Evolutionary conservation across 2,888 invertebrate species (phyloP).

Genomic region (Osedax frankpressi): DNA sequence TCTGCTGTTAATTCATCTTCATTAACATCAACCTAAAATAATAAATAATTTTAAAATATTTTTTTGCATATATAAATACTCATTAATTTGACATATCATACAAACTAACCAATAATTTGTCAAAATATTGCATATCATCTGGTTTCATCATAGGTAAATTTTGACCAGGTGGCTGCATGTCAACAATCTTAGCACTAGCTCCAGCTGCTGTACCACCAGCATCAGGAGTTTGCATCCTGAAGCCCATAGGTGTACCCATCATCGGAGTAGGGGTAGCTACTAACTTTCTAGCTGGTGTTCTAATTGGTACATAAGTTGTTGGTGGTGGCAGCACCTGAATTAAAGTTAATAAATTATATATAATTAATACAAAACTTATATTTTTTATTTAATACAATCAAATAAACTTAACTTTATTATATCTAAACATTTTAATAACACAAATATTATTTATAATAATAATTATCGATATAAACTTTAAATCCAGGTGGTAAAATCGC

Average conservation of each 20-base stretch:
- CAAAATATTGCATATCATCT: slow-evolving; percentile 98
- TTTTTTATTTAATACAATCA: not conserved
- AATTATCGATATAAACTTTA: slow-evolving; percentile 55
- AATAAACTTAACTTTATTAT: not conserved
- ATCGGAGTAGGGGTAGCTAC: slow-evolving; percentile 97
- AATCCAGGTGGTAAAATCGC: slow-evolving; percentile 95
- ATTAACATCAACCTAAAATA: slow-evolving; percentile 72
- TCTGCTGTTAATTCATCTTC: slow-evolving; percentile 87
- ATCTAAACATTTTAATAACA: not conserved
- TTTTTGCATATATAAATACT: not conserved
- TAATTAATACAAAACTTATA: not conserved
- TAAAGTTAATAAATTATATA: not conserved
- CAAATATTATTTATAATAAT: not conserved
- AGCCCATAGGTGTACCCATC: slow-evolving; percentile 44
- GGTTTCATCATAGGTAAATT: slow-evolving; percentile 98
- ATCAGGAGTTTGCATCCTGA: slow-evolving; percentile 47
- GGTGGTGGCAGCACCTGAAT: slow-evolving; percentile 66
- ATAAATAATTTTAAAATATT: too few species aligned
- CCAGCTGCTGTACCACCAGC: slow-evolving; percentile 44
- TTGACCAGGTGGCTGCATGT: slow-evolving; percentile 79
- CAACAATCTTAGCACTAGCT: slow-evolving; percentile 56
- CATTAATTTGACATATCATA: too few species aligned
- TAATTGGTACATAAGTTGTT: slow-evolving; percentile 82
- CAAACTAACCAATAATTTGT: slow-evolving; percentile 65
- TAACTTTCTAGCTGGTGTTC: slow-evolving; percentile 91